Evolutionary conservation across 2,797 vertebrate genomes (phyloP).

Genomic region (Myotis planiceps): DNA sequence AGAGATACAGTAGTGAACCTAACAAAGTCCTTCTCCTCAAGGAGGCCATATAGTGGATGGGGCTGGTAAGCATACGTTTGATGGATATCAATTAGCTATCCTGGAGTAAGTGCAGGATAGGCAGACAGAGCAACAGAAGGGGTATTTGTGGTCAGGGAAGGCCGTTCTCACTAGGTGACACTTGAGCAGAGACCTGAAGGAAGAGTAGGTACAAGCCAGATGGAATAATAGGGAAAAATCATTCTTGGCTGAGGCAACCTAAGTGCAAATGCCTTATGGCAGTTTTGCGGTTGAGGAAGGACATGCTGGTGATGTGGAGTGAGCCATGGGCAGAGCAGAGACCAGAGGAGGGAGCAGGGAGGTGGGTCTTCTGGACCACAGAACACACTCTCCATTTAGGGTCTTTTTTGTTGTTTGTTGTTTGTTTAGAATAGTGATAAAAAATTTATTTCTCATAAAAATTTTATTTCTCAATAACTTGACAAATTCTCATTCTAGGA

Average conservation of each 20-base stretch:
- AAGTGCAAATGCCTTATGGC: neutral
- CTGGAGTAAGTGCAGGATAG: neutral
- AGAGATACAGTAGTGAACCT: neutral
- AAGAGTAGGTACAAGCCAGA: neutral
- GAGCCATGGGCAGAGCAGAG: neutral
- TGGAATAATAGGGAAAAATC: neutral
- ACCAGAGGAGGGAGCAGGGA: neutral
- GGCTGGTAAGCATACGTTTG: neutral
- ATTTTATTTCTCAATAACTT: constrained; percentile 3
- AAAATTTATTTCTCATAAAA: neutral
- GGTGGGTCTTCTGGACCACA: neutral
- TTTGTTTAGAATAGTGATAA: neutral
- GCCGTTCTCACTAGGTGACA: neutral
- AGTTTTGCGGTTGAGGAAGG: neutral
- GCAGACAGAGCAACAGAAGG: neutral
- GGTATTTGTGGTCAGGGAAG: neutral
- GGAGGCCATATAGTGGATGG: neutral
- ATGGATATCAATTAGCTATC: neutral
- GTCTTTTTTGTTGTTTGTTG: neutral
- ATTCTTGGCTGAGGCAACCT: neutral
- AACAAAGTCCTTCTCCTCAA: neutral
- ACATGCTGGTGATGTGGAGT: too few relatives aligned
- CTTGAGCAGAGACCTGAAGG: neutral
- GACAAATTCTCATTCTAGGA: neutral
- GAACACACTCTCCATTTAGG: neutral